A percentile compares a stretch with the other conserved stretches of the same genome.
phyloP scores from a whole-genome alignment of 2,888 invertebrate genomes.

The Orthosia cruda region DNA sequence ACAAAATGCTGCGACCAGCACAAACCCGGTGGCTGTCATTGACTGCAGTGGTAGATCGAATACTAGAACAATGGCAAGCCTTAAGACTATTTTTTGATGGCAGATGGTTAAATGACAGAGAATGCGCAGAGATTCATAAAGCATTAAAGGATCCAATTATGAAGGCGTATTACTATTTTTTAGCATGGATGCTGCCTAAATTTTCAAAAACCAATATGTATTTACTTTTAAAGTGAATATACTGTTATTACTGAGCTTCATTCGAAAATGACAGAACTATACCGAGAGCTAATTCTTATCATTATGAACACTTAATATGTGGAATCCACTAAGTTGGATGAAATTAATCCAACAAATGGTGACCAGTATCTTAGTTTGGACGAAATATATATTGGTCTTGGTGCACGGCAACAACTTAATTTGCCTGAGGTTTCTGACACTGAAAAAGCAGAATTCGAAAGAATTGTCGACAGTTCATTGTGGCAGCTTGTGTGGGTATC shows the following conservation, averaged over 20 bases:
- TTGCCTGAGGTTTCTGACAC: background rate
- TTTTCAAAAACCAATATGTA: background rate
- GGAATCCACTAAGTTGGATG: background rate
- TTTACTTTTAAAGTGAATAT: background rate
- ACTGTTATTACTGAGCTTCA: conserved; percentile 1
- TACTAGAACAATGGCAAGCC: background rate
- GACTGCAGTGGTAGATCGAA: background rate
- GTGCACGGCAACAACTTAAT: background rate
- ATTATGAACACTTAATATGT: background rate
- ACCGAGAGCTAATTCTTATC: background rate
- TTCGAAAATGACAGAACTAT: conserved; percentile 6
- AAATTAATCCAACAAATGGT: background rate
- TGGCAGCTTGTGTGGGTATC: background rate
- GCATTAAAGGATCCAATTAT: background rate
- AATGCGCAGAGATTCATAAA: background rate
- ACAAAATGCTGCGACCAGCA: background rate
- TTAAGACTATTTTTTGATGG: background rate
- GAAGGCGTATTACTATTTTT: background rate
- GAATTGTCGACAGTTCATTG: background rate
- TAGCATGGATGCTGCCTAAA: background rate
- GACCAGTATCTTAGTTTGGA: background rate
- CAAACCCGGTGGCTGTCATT: background rate
- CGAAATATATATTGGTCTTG: conserved; percentile 1
- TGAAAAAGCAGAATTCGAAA: background rate
- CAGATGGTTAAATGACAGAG: background rate